Conservation (phyloP, 2,113 vertebrate genomes). For the Lonchura striata region DNA sequence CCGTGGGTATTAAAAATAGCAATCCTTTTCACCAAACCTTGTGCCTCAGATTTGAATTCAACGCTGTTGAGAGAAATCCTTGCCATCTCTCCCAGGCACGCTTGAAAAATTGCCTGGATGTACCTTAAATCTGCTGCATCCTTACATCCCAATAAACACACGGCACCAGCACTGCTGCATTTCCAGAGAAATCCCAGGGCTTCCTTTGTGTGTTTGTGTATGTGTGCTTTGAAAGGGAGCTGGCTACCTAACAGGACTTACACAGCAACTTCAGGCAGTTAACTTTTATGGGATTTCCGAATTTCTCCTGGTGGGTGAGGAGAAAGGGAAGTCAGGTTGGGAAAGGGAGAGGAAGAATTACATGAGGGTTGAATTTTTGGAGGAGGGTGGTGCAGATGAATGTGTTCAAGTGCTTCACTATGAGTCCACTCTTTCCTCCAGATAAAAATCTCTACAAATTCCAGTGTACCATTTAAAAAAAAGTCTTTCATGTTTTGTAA, state of each 20-base stretch:
- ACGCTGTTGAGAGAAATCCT: not conserved
- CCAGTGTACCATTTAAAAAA: too few species aligned
- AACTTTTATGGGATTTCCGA: not conserved
- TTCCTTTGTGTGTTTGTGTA: not conserved
- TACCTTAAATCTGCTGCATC: not conserved
- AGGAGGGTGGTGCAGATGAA: not conserved
- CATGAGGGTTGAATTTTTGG: not conserved
- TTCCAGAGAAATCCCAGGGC: slow-evolving; percentile 16
- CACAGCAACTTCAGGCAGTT: not conserved
- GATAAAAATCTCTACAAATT: not conserved
- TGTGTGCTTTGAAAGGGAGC: not conserved
- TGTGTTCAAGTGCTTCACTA: not conserved
- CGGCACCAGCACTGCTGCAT: rapidly evolving
- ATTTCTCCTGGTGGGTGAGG: not conserved
- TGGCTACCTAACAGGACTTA: not conserved
- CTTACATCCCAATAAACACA: not conserved
- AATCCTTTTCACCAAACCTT: slow-evolving; percentile 26
- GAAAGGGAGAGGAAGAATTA: not conserved
- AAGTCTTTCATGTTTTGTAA: not conserved
- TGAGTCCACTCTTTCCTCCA: not conserved
- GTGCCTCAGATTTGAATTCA: slow-evolving; percentile 41
- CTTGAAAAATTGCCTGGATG: not conserved
- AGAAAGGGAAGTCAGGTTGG: not conserved
- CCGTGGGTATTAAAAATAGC: slow-evolving; percentile 43
- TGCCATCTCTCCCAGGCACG: not conserved